Conservation (phyloP, 2,888 invertebrate species). For the Pemphredon lugubris region DNA sequence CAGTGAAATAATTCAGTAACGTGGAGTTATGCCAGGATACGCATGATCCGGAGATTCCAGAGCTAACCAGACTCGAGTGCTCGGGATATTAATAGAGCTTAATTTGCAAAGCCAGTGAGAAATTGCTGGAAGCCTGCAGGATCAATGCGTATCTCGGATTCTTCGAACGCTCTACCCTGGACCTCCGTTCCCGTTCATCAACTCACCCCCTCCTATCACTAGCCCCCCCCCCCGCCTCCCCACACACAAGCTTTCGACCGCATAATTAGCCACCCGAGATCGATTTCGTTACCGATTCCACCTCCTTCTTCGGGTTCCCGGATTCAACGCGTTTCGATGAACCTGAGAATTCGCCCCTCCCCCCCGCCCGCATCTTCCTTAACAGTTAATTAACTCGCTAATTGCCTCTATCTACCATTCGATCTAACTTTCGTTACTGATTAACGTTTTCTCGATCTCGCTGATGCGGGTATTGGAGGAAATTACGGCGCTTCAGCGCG, state of each 20-base stretch:
- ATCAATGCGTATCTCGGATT: slow-evolving; percentile 56
- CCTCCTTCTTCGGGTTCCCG: background rate
- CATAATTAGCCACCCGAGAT: background rate
- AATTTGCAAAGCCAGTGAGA: slow-evolving; percentile 14
- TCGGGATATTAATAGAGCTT: slow-evolving; percentile 45
- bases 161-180: slow-evolving; percentile 38
- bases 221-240: too few relatives aligned
- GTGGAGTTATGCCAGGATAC: too few relatives aligned
- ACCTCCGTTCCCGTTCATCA: background rate
- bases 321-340: background rate
- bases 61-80: too few relatives aligned
- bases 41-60: too few relatives aligned
- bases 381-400: slow-evolving; percentile 1
- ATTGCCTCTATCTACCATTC: too few relatives aligned
- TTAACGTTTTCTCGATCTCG: background rate
- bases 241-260: slow-evolving; percentile 7
- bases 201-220: too few relatives aligned
- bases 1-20: too few relatives aligned
- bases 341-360: background rate
- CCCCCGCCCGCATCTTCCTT: background rate
- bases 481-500: background rate
- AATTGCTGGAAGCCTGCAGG: slow-evolving; percentile 7
- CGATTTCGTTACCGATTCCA: slow-evolving; percentile 24
- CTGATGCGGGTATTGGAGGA: background rate
- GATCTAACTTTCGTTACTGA: background rate